phyloP scores from a whole-genome alignment of 2,888 invertebrate genomes.

The Aspidiotus rigidus region DNA sequence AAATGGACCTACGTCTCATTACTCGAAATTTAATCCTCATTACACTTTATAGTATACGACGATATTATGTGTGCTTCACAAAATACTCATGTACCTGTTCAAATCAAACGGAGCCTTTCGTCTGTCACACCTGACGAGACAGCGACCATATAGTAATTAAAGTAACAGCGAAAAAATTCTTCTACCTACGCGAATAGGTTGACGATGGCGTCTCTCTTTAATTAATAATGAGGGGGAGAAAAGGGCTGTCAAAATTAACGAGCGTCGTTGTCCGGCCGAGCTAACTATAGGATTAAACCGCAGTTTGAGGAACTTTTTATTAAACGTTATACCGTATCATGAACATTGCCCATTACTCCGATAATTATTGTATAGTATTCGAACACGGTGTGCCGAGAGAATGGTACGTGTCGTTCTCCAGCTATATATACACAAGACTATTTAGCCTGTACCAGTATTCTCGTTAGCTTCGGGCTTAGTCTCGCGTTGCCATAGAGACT shows the following conservation, averaged over 20 bases:
- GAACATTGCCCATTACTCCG: constrained; percentile 1
- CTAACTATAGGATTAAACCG: constrained; percentile 1
- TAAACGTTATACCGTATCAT: not conserved
- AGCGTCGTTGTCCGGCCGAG: not conserved
- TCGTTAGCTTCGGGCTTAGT: constrained; percentile 14
- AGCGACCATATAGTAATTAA: too few relatives aligned
- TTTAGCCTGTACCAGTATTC: constrained; percentile 20
- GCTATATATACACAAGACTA: constrained; percentile 6
- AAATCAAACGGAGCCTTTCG: too few relatives aligned
- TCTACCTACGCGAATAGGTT: not conserved
- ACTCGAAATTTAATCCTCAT: too few relatives aligned
- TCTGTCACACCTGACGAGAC: too few relatives aligned
- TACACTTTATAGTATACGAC: too few relatives aligned
- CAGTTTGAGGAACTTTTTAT: constrained; percentile 8
- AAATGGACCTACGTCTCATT: too few relatives aligned
- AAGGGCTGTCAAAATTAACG: constrained; percentile 7
- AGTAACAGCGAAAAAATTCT: too few relatives aligned
- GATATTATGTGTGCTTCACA: too few relatives aligned
- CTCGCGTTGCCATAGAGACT: constrained; percentile 22
- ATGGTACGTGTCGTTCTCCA: constrained; percentile 1
- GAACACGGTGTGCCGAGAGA: not conserved
- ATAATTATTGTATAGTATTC: constrained; percentile 3
- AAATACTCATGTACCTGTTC: too few relatives aligned
- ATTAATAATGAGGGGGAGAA: constrained; percentile 3
- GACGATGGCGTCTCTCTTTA: not conserved